Conservation (phyloP, 92 coral and sea anemone genomes). For the Diadumene lineata region DNA sequence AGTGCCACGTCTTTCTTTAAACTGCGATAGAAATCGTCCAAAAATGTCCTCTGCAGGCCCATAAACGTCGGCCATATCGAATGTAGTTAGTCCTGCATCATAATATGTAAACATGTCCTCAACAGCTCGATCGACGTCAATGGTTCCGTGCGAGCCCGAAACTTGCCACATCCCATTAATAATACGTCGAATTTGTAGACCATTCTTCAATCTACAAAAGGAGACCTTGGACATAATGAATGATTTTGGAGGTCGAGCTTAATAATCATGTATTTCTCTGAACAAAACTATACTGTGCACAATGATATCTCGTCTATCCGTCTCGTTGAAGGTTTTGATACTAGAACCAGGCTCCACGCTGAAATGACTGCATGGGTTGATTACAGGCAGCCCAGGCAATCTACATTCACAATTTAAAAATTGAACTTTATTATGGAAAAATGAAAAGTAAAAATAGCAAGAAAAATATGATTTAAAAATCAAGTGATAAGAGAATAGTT, state of each 20-base stretch:
- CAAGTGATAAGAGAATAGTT: too few relatives aligned
- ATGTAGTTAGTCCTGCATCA: slow-evolving; percentile 74
- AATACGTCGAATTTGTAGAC: slow-evolving; percentile 72
- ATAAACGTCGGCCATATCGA: slow-evolving; percentile 90
- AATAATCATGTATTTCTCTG: too few relatives aligned
- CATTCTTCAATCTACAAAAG: slow-evolving; percentile 60
- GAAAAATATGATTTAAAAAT: too few relatives aligned
- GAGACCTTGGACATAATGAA: slow-evolving; percentile 54
- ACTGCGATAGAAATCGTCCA: slow-evolving; percentile 60
- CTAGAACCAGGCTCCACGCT: too few relatives aligned
- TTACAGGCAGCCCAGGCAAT: too few relatives aligned
- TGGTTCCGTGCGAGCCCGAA: slow-evolving; percentile 80
- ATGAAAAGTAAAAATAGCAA: too few relatives aligned
- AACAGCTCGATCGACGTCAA: slow-evolving; percentile 60
- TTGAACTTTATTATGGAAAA: too few relatives aligned
- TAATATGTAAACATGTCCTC: slow-evolving; percentile 69
- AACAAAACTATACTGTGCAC: too few relatives aligned
- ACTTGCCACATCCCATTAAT: slow-evolving; percentile 94
- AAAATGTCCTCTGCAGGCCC: slow-evolving; percentile 90
- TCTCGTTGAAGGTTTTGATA: too few relatives aligned
- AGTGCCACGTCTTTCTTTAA: slow-evolving; percentile 62
- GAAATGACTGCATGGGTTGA: too few relatives aligned
- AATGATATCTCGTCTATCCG: too few relatives aligned
- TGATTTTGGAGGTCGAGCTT: not conserved
- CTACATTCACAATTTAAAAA: too few relatives aligned